Evolutionary conservation across 2,797 vertebrate genomes (phyloP).

Genomic region (Emydoidea blandingii): DNA sequence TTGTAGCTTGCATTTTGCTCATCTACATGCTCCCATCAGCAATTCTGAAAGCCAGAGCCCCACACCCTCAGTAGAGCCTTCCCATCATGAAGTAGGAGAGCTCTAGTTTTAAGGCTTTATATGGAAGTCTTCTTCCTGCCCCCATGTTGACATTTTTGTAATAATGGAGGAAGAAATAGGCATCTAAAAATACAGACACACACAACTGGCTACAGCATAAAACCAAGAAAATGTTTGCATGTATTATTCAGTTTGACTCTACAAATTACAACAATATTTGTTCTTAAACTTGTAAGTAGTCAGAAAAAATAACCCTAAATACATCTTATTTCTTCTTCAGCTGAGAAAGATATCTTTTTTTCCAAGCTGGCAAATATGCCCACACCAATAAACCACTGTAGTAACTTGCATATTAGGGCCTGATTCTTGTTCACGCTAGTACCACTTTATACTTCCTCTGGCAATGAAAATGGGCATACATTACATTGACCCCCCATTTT

Average conservation of each 20-base stretch:
- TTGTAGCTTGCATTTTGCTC: background rate
- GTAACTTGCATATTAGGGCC: background rate
- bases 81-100: background rate
- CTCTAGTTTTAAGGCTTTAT: background rate
- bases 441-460: background rate
- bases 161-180: background rate
- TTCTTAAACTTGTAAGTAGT: background rate
- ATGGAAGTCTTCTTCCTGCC: background rate
- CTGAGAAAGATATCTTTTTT: background rate
- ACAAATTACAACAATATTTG: rapidly evolving
- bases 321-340: rapidly evolving
- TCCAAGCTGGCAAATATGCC: background rate
- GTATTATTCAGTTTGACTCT: background rate
- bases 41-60: background rate
- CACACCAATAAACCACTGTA: background rate
- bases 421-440: background rate
- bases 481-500: background rate
- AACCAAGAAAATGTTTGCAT: background rate
- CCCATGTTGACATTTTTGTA: background rate
- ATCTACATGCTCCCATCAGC: background rate
- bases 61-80: background rate
- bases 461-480: background rate
- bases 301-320: background rate
- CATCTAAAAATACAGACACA: background rate
- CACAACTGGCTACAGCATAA: background rate